A percentile compares a stretch with the other conserved stretches of the same genome.
Evolutionary conservation across 2,888 invertebrate species (phyloP).

Genomic region (Orthosia cruda): DNA sequence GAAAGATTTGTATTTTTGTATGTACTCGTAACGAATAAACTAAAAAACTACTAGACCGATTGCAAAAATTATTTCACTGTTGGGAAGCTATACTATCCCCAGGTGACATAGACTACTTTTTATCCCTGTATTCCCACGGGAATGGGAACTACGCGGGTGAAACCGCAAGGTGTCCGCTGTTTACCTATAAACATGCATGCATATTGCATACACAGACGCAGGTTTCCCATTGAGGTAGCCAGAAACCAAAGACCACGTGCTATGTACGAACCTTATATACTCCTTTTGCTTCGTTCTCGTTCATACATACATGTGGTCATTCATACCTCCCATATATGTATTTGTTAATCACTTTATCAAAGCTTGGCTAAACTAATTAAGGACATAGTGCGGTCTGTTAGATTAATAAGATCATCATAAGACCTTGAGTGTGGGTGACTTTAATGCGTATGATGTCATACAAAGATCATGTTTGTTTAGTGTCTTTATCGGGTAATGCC

Average conservation of each 20-base stretch:
- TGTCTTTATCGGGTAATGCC: not conserved
- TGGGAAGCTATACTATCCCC: too few relatives aligned
- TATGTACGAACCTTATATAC: not conserved
- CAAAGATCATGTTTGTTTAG: conserved; percentile 16
- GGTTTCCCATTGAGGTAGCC: not conserved
- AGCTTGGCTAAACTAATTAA: conserved; percentile 49
- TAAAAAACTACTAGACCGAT: too few relatives aligned
- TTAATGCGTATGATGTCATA: conserved; percentile 37
- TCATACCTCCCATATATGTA: not conserved
- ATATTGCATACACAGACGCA: too few relatives aligned
- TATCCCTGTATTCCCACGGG: too few relatives aligned
- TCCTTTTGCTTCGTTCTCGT: not conserved
- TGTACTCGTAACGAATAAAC: too few relatives aligned
- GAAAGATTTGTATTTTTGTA: too few relatives aligned
- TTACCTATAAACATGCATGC: too few relatives aligned
- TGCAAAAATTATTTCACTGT: too few relatives aligned
- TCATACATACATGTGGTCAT: not conserved
- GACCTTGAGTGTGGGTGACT: conserved; percentile 36
- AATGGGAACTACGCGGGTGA: too few relatives aligned
- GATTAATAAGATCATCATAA: conserved; percentile 44
- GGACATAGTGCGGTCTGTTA: conserved; percentile 35
- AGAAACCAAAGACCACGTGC: not conserved
- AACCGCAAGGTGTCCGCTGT: too few relatives aligned
- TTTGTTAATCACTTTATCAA: conserved; percentile 41
- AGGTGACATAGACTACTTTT: too few relatives aligned